These are phyloP conservation scores for Melinaea marsaeus DNA, from an alignment of 2,888 invertebrate species.

Conservation along the genomic window DNA sequence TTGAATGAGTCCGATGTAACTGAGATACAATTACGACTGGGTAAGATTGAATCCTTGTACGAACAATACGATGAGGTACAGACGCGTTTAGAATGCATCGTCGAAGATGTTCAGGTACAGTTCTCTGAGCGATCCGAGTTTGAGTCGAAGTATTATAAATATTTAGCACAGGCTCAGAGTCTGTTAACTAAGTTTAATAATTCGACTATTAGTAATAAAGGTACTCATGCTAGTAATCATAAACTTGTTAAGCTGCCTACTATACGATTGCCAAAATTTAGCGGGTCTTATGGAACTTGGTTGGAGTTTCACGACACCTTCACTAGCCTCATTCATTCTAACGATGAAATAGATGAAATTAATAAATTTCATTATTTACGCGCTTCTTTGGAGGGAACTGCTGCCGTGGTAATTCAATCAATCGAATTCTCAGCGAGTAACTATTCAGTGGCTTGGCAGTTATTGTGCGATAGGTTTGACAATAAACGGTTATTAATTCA, in stretches of 20 bases:
- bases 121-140: too few relatives aligned
- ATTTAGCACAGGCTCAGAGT: too few relatives aligned
- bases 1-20: conserved; percentile 8
- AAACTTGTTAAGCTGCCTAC: conserved; percentile 6
- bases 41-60: conserved; percentile 28
- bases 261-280: conserved; percentile 14
- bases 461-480: conserved; percentile 15
- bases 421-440: conserved; percentile 19
- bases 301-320: conserved; percentile 14
- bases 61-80: conserved; percentile 32
- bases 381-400: conserved; percentile 10
- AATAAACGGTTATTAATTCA: conserved; percentile 22
- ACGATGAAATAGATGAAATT: not conserved
- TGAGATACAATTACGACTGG: conserved; percentile 30
- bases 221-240: conserved; percentile 9
- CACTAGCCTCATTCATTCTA: conserved; percentile 21
- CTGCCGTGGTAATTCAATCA: conserved; percentile 20
- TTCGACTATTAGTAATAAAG: not conserved
- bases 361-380: conserved; percentile 10
- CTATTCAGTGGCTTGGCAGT: conserved; percentile 18
- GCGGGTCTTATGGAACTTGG: conserved; percentile 32
- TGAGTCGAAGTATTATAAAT: too few relatives aligned
- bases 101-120: conserved; percentile 13
- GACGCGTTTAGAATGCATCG: conserved; percentile 26
- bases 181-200: too few relatives aligned